Evolutionary conservation across 2,113 vertebrate genomes (phyloP).

Genomic region (Platanista minor): DNA sequence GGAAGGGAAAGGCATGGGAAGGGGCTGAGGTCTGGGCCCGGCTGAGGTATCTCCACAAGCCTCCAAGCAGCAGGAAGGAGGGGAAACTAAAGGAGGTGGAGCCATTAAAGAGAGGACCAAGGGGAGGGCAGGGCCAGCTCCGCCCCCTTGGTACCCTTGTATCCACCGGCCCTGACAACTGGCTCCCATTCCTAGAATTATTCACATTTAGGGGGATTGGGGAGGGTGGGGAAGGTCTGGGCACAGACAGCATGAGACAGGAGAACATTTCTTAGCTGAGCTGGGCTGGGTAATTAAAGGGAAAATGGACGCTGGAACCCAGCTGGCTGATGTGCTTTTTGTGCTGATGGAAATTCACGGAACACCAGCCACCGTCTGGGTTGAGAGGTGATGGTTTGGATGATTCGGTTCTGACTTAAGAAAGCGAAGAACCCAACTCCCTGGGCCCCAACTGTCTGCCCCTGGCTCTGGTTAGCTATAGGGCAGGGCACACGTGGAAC

Average conservation of each 20-base stretch:
- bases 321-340: not conserved
- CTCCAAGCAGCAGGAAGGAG: not conserved
- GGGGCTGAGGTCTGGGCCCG: no score
- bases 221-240: no score
- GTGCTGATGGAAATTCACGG: not conserved
- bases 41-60: not conserved
- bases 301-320: not conserved
- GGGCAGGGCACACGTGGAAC: not conserved
- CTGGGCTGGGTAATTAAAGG: not conserved
- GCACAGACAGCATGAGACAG: not conserved
- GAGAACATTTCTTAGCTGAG: not conserved
- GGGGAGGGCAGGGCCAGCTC: not conserved
- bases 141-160: not conserved
- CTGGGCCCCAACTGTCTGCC: accelerated
- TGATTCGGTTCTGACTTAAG: not conserved
- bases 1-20: accelerated
- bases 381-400: not conserved
- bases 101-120: not conserved
- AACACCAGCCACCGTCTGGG: not conserved
- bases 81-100: not conserved
- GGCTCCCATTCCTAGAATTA: not conserved
- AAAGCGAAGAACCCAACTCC: not conserved
- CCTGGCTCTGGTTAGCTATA: not conserved
- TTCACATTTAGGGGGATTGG: not conserved
- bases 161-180: not conserved